Percentiles rank a stretch among this genome's conserved stretches.
These are phyloP conservation scores for Peromyscus maniculatus DNA, from an alignment of 2,113 vertebrate species.

Conservation along the genomic window DNA sequence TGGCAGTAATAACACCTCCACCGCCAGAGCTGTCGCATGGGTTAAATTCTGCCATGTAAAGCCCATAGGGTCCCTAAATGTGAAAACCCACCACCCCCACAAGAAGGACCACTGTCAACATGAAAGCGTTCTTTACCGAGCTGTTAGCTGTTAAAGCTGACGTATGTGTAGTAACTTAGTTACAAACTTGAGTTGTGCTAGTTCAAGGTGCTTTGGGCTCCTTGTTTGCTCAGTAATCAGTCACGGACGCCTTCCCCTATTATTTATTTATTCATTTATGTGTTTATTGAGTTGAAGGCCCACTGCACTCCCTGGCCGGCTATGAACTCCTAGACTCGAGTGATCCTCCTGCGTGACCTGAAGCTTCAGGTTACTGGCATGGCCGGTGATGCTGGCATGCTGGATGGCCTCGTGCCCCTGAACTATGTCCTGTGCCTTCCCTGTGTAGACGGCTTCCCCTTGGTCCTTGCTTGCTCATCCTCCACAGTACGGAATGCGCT, in stretches of 20 bases:
- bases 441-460: background rate
- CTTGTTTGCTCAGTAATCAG: background rate
- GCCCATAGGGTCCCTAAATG: background rate
- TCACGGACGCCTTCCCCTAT: accelerated
- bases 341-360: background rate
- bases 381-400: background rate
- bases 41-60: background rate
- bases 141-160: background rate
- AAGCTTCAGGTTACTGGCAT: background rate
- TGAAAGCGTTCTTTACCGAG: background rate
- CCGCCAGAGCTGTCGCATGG: background rate
- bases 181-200: background rate
- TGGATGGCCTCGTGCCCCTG: background rate
- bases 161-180: background rate
- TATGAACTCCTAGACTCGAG: background rate
- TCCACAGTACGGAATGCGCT: background rate
- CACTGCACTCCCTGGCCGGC: background rate
- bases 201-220: background rate
- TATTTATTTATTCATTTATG: background rate
- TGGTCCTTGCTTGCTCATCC: accelerated
- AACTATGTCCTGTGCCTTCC: background rate
- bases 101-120: background rate
- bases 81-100: accelerated
- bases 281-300: too few species aligned
- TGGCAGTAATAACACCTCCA: background rate